Conservation (phyloP, 2,797 vertebrate genomes). For the Amblyopsis hoosieri region DNA sequence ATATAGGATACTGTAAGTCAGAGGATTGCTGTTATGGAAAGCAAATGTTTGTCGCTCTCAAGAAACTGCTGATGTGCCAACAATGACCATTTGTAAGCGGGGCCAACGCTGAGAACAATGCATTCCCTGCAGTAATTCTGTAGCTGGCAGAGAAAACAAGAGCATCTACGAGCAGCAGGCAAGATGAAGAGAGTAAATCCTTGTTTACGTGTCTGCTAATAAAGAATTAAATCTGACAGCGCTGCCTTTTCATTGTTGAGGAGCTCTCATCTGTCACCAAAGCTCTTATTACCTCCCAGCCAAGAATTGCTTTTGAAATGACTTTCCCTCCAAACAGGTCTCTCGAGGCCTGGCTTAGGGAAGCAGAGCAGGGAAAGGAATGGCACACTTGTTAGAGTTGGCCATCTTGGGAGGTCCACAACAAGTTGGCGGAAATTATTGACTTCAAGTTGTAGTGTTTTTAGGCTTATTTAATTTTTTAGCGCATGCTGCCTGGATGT, state of each 20-base stretch:
- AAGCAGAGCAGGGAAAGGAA: constrained; percentile 46
- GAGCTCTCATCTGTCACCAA: constrained; percentile 60
- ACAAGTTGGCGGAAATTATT: constrained; percentile 22
- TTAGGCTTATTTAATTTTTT: too few relatives aligned
- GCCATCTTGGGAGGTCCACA: constrained; percentile 41
- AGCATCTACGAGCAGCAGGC: constrained; percentile 18
- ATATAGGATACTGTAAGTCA: background rate
- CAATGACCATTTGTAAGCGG: constrained; percentile 21
- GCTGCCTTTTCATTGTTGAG: constrained; percentile 64
- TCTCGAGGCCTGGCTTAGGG: constrained; percentile 52
- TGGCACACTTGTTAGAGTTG: constrained; percentile 38
- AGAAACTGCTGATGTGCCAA: constrained; percentile 20
- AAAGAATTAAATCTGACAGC: constrained; percentile 68
- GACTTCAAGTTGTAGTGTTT: background rate
- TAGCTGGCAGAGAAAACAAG: constrained; percentile 17
- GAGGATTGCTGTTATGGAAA: constrained; percentile 6
- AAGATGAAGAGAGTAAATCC: constrained; percentile 73
- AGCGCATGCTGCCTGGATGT: background rate
- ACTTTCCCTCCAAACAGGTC: constrained; percentile 61
- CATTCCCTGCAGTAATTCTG: constrained; percentile 36
- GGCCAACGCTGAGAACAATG: constrained; percentile 24
- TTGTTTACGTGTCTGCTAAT: constrained; percentile 75
- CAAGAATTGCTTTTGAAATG: constrained; percentile 78
- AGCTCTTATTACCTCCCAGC: constrained; percentile 53
- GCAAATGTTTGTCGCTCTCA: constrained; percentile 8